Conservation (phyloP, 2,888 invertebrate genomes). For the Scrobipalpa costella region DNA sequence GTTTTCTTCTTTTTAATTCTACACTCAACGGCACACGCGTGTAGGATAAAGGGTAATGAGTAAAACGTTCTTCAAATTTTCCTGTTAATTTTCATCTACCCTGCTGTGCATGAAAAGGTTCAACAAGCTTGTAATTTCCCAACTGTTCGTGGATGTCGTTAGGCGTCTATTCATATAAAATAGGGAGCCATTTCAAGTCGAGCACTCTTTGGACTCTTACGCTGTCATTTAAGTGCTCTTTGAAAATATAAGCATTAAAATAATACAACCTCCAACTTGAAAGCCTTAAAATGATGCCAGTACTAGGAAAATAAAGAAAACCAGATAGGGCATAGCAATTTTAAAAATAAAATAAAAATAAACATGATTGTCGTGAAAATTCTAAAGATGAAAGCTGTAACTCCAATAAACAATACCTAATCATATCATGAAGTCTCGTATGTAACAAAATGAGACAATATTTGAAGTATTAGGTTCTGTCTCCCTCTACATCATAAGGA, state of each 20-base stretch:
- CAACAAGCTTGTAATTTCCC: slow-evolving; percentile 62
- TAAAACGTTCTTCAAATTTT: neutral
- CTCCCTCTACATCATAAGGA: slow-evolving; percentile 44
- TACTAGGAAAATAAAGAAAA: neutral
- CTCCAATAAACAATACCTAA: no score
- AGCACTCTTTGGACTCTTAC: slow-evolving; percentile 32
- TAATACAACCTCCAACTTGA: neutral
- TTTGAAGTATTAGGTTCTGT: no score
- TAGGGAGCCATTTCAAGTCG: slow-evolving; percentile 40
- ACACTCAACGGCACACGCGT: no score
- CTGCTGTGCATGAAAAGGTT: slow-evolving; percentile 42
- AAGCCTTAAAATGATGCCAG: neutral
- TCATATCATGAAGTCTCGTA: no score
- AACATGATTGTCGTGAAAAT: no score
- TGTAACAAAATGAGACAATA: no score
- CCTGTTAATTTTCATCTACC: neutral
- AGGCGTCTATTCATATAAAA: slow-evolving; percentile 65
- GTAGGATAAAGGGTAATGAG: neutral
- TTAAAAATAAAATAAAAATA: no score
- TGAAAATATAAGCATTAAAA: neutral
- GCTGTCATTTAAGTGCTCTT: neutral
- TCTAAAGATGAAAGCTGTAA: no score
- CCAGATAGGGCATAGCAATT: neutral
- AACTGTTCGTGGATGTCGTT: slow-evolving; percentile 64
- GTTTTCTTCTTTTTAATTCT: no score